These are phyloP conservation scores for Catocala nupta DNA, from an alignment of 2,888 invertebrate genomes.

Conservation along the genomic window DNA sequence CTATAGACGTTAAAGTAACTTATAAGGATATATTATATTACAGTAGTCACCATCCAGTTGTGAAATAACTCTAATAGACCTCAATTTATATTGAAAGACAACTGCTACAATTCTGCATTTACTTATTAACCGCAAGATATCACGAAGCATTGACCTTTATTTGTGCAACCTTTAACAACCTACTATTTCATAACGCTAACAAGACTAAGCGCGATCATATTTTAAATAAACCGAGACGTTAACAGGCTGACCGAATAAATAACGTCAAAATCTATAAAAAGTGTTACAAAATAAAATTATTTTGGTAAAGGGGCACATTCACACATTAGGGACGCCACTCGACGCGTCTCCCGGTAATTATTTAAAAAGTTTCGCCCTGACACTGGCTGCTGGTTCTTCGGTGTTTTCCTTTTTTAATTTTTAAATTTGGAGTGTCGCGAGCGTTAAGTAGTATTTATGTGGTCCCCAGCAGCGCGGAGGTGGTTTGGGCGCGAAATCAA, in stretches of 20 bases:
- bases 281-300: constrained; percentile 83
- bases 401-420: constrained; percentile 62
- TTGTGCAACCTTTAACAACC: constrained; percentile 42
- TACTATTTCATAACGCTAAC: constrained; percentile 62
- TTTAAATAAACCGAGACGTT: constrained; percentile 45
- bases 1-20: too few relatives aligned
- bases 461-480: constrained; percentile 80
- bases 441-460: constrained; percentile 86
- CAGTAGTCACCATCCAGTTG: background rate
- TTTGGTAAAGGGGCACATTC: constrained; percentile 69
- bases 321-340: constrained; percentile 85
- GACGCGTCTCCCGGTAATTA: constrained; percentile 79
- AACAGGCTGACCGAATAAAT: constrained; percentile 77
- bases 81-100: constrained; percentile 15
- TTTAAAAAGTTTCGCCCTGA: constrained; percentile 67
- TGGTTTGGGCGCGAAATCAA: constrained; percentile 66
- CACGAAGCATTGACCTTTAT: constrained; percentile 48
- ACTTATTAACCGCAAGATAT: constrained; percentile 43
- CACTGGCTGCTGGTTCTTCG: constrained; percentile 55
- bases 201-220: constrained; percentile 56
- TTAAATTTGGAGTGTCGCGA: constrained; percentile 79
- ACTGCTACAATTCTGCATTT: constrained; percentile 32
- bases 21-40: background rate
- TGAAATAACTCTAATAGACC: too few relatives aligned
- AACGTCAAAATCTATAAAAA: constrained; percentile 80